These are phyloP conservation scores for Lycocorax pyrrhopterus DNA, from an alignment of 2,113 vertebrate genomes.

Conservation along the genomic window DNA sequence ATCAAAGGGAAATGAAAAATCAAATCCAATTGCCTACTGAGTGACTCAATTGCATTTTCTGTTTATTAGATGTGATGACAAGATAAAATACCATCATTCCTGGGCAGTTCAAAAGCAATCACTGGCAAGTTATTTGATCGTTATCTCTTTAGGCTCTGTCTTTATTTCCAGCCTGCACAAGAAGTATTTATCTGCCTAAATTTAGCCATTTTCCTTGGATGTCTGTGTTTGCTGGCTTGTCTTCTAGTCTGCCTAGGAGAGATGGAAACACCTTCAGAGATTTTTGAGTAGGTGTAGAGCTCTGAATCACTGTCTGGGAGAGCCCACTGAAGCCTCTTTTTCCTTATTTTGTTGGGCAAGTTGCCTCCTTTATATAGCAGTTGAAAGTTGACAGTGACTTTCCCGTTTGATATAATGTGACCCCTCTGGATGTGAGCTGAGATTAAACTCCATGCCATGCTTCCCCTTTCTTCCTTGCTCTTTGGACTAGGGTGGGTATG, in stretches of 20 bases:
- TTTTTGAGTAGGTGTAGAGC: conserved; percentile 36
- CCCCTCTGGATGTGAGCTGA: neutral
- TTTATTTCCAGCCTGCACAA: neutral
- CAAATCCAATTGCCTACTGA: conserved; percentile 9
- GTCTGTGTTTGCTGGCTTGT: conserved; percentile 17
- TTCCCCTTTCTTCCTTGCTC: neutral
- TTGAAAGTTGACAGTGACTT: neutral
- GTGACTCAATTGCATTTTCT: conserved; percentile 18
- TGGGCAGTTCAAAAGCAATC: conserved; percentile 11
- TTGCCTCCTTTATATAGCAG: neutral
- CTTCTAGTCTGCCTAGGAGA: neutral
- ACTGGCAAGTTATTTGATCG: neutral
- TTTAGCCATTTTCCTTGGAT: neutral
- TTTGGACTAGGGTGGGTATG: neutral
- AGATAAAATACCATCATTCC: conserved; percentile 14
- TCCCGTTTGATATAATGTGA: neutral
- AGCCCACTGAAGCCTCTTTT: neutral
- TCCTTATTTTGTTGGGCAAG: neutral
- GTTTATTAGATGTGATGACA: conserved; percentile 32
- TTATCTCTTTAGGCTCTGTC: neutral
- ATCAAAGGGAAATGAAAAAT: conserved; percentile 35
- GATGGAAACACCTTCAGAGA: neutral
- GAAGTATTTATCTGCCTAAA: conserved; percentile 16
- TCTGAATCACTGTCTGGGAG: conserved; percentile 47
- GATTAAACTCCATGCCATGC: neutral